A percentile compares a stretch with the other conserved stretches of the same genome.
These are phyloP conservation scores for Ctenopoma kingsleyae DNA, from an alignment of 2,797 vertebrate genomes.

Conservation along the genomic window DNA sequence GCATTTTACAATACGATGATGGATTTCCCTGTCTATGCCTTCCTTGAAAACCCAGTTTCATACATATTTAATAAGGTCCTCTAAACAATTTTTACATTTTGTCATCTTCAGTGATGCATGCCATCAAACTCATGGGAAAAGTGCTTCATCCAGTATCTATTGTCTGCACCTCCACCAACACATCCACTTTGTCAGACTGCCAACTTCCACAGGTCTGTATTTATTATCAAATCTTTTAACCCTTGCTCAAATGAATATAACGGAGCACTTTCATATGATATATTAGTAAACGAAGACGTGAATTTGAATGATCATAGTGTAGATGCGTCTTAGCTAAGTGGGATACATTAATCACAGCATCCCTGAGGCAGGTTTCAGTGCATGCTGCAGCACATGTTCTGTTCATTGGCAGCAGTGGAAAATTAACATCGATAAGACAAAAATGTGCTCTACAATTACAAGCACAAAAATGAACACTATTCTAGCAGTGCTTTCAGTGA, in stretches of 20 bases:
- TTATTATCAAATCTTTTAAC: conserved; percentile 73
- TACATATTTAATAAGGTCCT: conserved; percentile 86
- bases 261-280: conserved; percentile 57
- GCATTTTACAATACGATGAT: conserved; percentile 84
- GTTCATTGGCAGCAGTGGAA: conserved; percentile 66
- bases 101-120: conserved; percentile 86
- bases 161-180: conserved; percentile 46
- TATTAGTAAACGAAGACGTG: conserved; percentile 65
- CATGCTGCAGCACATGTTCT: conserved; percentile 72
- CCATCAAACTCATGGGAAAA: conserved; percentile 78
- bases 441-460: conserved; percentile 48
- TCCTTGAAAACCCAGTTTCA: conserved; percentile 85
- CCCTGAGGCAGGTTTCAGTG: conserved; percentile 52
- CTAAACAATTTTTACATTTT: conserved; percentile 88
- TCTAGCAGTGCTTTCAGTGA: conserved; percentile 18
- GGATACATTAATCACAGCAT: conserved; percentile 72
- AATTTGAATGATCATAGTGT: conserved; percentile 68
- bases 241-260: conserved; percentile 61
- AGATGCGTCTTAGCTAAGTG: conserved; percentile 65
- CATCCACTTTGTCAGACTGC: conserved; percentile 57
- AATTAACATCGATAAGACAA: conserved; percentile 57
- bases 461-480: conserved; percentile 43
- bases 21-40: conserved; percentile 84
- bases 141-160: conserved; percentile 56
- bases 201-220: conserved; percentile 64